Percentiles rank a stretch among this genome's conserved stretches.
Conservation (phyloP, 2,113 vertebrate genomes). For the Vidua chalybeata region DNA sequence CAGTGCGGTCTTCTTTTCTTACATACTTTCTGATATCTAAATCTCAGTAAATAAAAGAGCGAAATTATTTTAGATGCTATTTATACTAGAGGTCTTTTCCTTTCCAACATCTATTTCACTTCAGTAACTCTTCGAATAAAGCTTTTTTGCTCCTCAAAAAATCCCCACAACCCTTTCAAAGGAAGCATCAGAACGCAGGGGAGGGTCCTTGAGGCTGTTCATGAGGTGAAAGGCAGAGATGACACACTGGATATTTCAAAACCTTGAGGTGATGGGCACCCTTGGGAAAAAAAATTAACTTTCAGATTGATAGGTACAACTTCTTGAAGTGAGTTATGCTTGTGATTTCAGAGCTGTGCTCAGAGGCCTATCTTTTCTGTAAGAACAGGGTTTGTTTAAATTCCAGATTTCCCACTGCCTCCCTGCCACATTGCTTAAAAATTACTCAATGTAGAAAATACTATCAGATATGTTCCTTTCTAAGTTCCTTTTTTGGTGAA, state of each 20-base stretch:
- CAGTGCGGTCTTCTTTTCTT: not conserved
- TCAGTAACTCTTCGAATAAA: not conserved
- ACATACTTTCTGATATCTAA: not conserved
- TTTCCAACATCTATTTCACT: not conserved
- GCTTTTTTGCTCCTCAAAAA: not conserved
- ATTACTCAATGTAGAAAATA: not conserved
- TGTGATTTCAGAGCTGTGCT: not conserved
- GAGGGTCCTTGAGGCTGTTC: not conserved
- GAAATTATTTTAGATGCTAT: not conserved
- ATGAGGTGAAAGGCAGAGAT: not conserved
- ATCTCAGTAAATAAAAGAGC: not conserved
- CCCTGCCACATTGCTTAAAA: not conserved
- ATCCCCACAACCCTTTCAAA: not conserved
- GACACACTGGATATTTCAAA: not conserved
- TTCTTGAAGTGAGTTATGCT: not conserved
- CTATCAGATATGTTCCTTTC: not conserved
- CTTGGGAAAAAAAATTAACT: not conserved
- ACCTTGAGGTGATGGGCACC: not conserved
- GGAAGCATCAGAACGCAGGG: not conserved
- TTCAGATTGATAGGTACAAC: not conserved
- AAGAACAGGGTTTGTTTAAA: not conserved
- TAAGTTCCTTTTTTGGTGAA: not conserved
- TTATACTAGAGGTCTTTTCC: not conserved
- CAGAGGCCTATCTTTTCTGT: not conserved
- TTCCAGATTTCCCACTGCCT: not conserved